Evolutionary conservation across 1,140 invertebrate genomes (phyloP).

Genomic region (Heliconius nattereri): DNA sequence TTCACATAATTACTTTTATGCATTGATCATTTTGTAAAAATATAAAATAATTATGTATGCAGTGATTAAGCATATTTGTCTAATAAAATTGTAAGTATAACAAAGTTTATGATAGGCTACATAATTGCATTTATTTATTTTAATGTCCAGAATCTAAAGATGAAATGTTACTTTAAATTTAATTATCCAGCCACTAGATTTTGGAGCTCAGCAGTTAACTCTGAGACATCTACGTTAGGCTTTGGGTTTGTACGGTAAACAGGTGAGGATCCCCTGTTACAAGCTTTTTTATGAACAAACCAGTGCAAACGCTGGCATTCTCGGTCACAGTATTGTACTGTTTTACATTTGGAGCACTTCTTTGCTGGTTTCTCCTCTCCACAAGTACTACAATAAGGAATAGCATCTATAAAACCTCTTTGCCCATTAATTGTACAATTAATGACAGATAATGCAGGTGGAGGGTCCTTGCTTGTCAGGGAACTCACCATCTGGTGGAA

Average conservation of each 20-base stretch:
- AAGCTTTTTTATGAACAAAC: conserved; percentile 96
- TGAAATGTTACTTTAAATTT: conserved; percentile 9
- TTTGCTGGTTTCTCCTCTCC: conserved; percentile 93
- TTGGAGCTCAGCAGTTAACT: conserved; percentile 76
- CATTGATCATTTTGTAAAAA: not conserved
- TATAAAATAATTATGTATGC: conserved; percentile 10
- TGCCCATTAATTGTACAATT: conserved; percentile 94
- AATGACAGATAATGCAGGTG: conserved; percentile 88
- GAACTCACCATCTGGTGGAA: conserved; percentile 92
- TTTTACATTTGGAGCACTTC: conserved; percentile 97
- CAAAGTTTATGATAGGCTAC: not conserved
- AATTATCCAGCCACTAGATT: conserved; percentile 71
- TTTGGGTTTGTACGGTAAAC: conserved; percentile 49
- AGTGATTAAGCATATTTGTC: not conserved
- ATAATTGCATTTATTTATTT: conserved; percentile 9
- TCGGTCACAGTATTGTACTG: conserved; percentile 95
- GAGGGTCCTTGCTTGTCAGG: conserved; percentile 86
- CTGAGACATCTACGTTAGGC: conserved; percentile 68
- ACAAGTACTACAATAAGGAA: conserved; percentile 92
- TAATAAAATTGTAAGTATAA: conserved; percentile 7
- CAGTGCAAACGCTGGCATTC: conserved; percentile 97
- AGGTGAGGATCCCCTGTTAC: conserved; percentile 81
- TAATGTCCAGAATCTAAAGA: not conserved
- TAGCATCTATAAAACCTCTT: conserved; percentile 87
- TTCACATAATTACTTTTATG: not conserved